These are phyloP conservation scores for Bothrops jararaca DNA, from an alignment of 2,113 vertebrate genomes.

Conservation along the genomic window DNA sequence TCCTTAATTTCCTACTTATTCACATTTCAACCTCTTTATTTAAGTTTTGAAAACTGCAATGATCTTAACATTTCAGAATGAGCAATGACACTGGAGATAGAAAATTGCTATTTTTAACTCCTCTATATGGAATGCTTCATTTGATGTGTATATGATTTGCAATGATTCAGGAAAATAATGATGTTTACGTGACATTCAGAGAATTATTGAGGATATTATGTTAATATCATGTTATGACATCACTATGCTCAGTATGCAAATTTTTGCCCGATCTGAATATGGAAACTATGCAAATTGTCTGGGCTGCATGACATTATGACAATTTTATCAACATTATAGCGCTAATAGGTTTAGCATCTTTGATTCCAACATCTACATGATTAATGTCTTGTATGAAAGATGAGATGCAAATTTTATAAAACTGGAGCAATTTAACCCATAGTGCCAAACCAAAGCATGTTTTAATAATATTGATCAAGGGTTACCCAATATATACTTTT, in stretches of 20 bases:
- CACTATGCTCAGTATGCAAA: background rate
- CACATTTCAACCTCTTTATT: fast-evolving
- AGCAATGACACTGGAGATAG: background rate
- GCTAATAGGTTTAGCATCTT: background rate
- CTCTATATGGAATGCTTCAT: background rate
- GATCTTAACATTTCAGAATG: background rate
- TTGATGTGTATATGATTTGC: background rate
- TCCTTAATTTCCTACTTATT: background rate
- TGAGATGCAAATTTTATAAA: background rate
- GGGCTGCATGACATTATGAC: background rate
- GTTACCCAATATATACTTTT: background rate
- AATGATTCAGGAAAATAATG: background rate
- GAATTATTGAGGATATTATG: background rate
- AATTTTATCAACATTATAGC: background rate
- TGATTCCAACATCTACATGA: background rate
- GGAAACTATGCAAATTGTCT: background rate
- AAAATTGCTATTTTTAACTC: background rate
- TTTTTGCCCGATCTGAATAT: background rate
- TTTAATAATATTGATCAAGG: background rate
- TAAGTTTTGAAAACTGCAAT: constrained; percentile 8
- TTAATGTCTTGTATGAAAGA: background rate
- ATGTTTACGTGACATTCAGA: background rate
- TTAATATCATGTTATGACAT: background rate
- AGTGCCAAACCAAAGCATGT: background rate
- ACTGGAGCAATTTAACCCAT: background rate